These are phyloP conservation scores for Phrynocephalus forsythii DNA, from an alignment of 2,797 vertebrate species.

Conservation along the genomic window DNA sequence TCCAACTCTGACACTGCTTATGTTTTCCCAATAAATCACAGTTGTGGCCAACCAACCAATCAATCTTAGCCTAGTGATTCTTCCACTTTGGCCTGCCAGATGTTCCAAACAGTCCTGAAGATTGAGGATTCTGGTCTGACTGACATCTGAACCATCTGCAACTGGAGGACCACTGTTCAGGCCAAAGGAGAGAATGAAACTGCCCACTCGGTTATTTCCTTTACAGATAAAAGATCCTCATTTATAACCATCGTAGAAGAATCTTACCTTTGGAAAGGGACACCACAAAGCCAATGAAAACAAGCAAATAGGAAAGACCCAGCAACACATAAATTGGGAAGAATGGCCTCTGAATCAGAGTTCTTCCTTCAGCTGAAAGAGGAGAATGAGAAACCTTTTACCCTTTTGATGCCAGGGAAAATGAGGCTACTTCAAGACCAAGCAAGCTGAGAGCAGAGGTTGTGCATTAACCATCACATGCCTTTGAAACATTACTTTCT, in stretches of 20 bases:
- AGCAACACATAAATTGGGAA: constrained; percentile 39
- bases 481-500: background rate
- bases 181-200: background rate
- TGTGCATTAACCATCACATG: background rate
- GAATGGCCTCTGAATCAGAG: constrained; percentile 20
- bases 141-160: too few relatives aligned
- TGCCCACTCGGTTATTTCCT: background rate
- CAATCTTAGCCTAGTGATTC: too few relatives aligned
- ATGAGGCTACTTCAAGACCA: background rate
- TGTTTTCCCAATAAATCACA: too few relatives aligned
- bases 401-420: background rate
- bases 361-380: constrained; percentile 35
- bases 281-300: constrained; percentile 39
- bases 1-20: too few relatives aligned
- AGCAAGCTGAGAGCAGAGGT: background rate
- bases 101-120: too few relatives aligned
- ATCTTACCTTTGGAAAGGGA: constrained; percentile 51
- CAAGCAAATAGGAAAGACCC: constrained; percentile 54
- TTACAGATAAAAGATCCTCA: background rate
- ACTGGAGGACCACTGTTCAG: too few relatives aligned
- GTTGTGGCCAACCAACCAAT: too few relatives aligned
- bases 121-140: too few relatives aligned
- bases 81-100: too few relatives aligned
- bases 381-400: background rate
- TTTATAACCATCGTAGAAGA: background rate